phyloP scores from a whole-genome alignment of 2,888 invertebrate species.

The Cremastobaeus sp. region DNA sequence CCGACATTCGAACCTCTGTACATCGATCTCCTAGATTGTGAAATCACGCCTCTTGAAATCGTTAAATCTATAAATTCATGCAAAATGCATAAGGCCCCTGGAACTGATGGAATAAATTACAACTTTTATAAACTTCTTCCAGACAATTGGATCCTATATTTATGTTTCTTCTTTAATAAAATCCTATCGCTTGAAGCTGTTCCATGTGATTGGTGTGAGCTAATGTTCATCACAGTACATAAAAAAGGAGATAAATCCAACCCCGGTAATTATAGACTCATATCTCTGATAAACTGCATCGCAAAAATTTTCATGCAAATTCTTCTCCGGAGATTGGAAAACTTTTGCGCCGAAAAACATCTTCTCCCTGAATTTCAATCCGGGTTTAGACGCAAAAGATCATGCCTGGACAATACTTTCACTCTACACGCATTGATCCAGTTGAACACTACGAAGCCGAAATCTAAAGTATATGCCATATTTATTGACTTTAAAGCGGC shows the following conservation, averaged over 20 bases:
- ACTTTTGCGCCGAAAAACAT: neutral
- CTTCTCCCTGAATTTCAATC: constrained; percentile 6
- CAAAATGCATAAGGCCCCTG: neutral
- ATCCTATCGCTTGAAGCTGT: neutral
- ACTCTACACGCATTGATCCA: neutral
- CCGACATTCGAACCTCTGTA: neutral
- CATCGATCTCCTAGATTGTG: too few species aligned
- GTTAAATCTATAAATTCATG: neutral
- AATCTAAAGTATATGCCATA: neutral
- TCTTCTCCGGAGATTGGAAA: neutral
- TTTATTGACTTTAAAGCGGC: constrained; percentile 1
- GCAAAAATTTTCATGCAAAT: constrained; percentile 5
- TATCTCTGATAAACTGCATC: neutral
- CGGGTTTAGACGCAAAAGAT: neutral
- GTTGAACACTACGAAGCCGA: neutral
- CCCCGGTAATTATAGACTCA: neutral
- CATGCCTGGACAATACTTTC: neutral
- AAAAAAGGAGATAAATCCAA: neutral
- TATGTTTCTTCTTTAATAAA: neutral
- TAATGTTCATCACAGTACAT: neutral
- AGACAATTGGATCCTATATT: neutral
- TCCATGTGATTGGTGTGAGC: neutral
- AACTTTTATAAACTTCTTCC: constrained; percentile 8
- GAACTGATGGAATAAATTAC: neutral
- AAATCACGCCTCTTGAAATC: neutral